phyloP scores from a whole-genome alignment of 2,113 vertebrate species.

The Albula glossodonta region DNA sequence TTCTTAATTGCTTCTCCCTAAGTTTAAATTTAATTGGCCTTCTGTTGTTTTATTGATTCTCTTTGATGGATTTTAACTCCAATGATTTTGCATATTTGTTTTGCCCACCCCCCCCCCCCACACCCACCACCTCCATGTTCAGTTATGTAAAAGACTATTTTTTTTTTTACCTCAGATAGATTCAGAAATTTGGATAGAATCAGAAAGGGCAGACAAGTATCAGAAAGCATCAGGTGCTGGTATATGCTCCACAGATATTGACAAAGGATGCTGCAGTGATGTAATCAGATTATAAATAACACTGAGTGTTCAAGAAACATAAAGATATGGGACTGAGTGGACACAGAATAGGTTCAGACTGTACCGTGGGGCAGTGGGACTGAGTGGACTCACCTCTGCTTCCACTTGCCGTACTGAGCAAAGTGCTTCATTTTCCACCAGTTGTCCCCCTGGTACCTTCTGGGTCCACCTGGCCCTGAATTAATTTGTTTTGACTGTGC shows the following conservation, averaged over 20 bases:
- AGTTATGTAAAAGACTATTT: not conserved
- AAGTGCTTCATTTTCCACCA: too few species aligned
- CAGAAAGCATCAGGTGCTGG: too few species aligned
- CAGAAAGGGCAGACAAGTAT: too few species aligned
- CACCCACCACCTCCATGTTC: not conserved
- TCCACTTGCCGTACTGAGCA: not conserved
- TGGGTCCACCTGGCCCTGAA: not conserved
- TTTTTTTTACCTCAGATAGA: not conserved
- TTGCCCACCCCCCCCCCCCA: not conserved
- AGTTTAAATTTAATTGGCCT: slow-evolving; percentile 31
- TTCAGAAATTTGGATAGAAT: not conserved
- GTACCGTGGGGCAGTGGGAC: too few species aligned
- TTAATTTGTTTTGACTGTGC: not conserved
- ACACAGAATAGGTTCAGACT: too few species aligned
- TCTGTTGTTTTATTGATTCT: slow-evolving; percentile 32
- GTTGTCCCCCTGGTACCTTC: not conserved
- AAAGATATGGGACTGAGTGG: too few species aligned
- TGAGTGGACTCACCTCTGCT: not conserved
- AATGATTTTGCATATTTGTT: slow-evolving; percentile 9
- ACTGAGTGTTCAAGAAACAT: too few species aligned
- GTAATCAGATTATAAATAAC: too few species aligned
- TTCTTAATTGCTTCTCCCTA: slow-evolving; percentile 31
- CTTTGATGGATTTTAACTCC: slow-evolving; percentile 38
- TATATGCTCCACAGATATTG: too few species aligned
- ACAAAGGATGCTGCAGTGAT: too few species aligned